Percentiles rank a stretch among this genome's conserved stretches.
phyloP scores from a whole-genome alignment of 2,113 vertebrate species.

The Madoqua kirkii region DNA sequence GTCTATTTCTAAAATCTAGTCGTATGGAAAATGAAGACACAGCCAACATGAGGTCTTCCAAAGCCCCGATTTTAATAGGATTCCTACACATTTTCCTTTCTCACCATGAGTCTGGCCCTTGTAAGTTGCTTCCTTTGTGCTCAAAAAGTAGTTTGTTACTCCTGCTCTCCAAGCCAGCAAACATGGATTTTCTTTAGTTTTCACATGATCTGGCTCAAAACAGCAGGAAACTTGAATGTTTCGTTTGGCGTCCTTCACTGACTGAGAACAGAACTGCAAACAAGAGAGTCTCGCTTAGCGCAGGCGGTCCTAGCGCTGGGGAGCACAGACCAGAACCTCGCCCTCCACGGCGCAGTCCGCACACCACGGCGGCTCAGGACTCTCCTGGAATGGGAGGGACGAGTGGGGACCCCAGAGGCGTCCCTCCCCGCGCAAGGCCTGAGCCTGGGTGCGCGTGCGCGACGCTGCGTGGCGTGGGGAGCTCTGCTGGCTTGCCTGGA shows the following conservation, averaged over 20 bases:
- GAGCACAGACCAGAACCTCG: neutral
- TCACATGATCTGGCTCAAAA: conserved; percentile 25
- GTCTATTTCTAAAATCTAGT: neutral
- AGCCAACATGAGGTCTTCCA: neutral
- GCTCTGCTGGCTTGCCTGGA: neutral
- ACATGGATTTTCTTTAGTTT: conserved; percentile 40
- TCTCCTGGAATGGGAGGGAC: neutral
- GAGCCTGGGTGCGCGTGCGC: neutral
- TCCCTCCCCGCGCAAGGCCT: neutral
- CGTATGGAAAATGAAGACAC: neutral
- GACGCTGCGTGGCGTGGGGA: neutral
- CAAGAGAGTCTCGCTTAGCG: neutral
- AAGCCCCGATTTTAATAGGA: neutral
- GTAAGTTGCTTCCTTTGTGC: neutral
- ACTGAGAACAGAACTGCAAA: neutral
- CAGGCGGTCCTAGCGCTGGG: neutral
- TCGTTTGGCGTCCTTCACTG: conserved; percentile 10
- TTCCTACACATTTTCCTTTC: neutral
- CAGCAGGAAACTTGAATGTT: conserved; percentile 53
- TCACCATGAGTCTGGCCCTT: neutral
- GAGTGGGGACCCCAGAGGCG: neutral
- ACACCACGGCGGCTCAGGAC: neutral
- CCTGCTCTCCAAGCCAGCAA: conserved; percentile 31
- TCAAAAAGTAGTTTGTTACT: neutral
- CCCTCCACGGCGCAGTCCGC: neutral